Base-by-base conservation (phyloP, 2,797 vertebrate species). In the Gymnocypris eckloni region DNA sequence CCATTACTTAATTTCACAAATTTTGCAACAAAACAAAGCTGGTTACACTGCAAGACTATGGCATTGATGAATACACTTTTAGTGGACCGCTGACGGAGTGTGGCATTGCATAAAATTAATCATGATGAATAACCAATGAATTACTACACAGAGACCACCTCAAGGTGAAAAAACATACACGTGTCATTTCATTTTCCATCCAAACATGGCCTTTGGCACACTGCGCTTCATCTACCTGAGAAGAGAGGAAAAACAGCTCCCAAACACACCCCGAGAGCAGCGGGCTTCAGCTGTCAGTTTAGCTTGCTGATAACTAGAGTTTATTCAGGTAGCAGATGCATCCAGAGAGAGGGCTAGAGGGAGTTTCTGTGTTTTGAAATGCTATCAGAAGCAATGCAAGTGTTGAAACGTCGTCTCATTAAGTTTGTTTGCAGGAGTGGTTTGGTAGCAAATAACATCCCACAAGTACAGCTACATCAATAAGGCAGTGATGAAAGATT, bases 401-500 rank as follows among this genome's bases (percentile, higher is more conserved):
- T 25, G 73, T 67, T 39, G 43, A 15, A 48, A 56, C 56, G 16
- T 37, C 67, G 48, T 81, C 86, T 86, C 86, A 89, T 90, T 90
- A 86, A 82, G 86, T 85, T 70, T 83, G 73, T 87, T 88, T 67
- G 61, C 87, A 64, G 71, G 77, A 86, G 79, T 85, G 76, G 64
- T 76, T 67, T 41, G 76, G 5, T 39, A 83, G 84, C 69, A 86
- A 87, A 90, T 76, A 72, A 48, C 52, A 80, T 83, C 83, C 83
- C 89, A 82, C 78, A 89, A 86, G 81, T 66, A 81, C 83, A 48
- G 81, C 64, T 39, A 54, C 80, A 87, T 86, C 84, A 89, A 85
- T 87, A 88, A 87, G 59, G 56, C 79, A 85, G 75, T 84, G 67
- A 79, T 89, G 83, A 85, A 83, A 89, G 56, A 86, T 84, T 86